phyloP scores from a whole-genome alignment of 2,888 invertebrate genomes.

The Steinernema carpocapsae region DNA sequence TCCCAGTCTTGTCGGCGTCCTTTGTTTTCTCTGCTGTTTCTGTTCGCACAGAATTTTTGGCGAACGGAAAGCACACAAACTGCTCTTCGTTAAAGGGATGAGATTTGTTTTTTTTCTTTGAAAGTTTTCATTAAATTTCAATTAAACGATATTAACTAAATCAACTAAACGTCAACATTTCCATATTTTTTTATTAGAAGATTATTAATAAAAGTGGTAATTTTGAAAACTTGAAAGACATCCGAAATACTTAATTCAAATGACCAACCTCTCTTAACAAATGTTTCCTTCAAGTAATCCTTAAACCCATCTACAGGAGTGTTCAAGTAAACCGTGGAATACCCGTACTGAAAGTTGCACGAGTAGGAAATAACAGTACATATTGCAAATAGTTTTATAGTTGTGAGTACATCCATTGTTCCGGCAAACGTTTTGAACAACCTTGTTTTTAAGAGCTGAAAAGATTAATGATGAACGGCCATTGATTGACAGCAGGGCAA shows the following conservation, averaged over 20 bases:
- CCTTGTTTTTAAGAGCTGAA: neutral
- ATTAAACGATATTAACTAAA: too few species aligned
- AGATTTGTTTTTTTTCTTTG: too few species aligned
- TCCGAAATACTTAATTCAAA: neutral
- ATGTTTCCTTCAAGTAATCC: slow-evolving; percentile 38
- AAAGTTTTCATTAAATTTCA: too few species aligned
- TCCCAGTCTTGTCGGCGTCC: too few species aligned
- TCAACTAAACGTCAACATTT: neutral
- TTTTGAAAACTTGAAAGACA: neutral
- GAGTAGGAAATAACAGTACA: slow-evolving; percentile 48
- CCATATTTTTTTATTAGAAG: neutral
- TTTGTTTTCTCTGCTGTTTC: too few species aligned
- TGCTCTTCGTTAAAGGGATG: too few species aligned
- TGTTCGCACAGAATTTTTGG: too few species aligned
- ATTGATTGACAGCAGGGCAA: neutral
- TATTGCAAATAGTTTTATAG: slow-evolving; percentile 37
- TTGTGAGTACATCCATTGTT: neutral
- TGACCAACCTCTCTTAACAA: slow-evolving; percentile 14
- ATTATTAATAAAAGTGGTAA: neutral
- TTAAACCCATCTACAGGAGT: slow-evolving; percentile 59
- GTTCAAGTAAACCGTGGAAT: slow-evolving; percentile 58
- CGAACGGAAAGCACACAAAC: too few species aligned
- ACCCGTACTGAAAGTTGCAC: slow-evolving; percentile 61
- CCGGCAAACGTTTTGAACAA: neutral
- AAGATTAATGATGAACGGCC: too few species aligned